Conservation (phyloP, 2,113 vertebrate genomes). For the Barnardius zonarius region DNA sequence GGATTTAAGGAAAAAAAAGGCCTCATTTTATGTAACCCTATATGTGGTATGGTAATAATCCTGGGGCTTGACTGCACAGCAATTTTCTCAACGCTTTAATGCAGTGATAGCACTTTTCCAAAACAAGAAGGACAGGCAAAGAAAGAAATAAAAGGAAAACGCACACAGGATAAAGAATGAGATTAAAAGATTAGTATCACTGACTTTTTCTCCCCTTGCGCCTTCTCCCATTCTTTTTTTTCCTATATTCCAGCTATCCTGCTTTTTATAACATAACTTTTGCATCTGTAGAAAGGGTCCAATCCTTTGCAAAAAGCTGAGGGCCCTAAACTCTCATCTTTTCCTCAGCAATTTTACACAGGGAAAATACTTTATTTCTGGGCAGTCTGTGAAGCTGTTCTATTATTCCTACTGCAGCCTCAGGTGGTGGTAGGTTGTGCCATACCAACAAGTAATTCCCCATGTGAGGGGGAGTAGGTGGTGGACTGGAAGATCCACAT, state of each 20-base stretch:
- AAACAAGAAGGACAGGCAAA: not conserved
- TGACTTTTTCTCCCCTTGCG: not conserved
- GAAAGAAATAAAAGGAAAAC: not conserved
- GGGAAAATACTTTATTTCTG: not conserved
- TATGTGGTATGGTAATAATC: not conserved
- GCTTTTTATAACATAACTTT: not conserved
- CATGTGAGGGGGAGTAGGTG: not conserved
- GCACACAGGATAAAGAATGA: not conserved
- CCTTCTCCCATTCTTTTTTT: not conserved
- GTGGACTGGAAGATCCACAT: not conserved
- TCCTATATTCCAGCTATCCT: not conserved
- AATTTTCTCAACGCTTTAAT: not conserved
- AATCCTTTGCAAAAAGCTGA: not conserved
- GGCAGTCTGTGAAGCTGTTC: not conserved
- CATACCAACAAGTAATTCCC: not conserved
- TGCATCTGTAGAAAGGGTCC: not conserved
- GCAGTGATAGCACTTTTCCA: not conserved
- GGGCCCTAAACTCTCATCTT: not conserved
- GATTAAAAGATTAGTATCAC: not conserved
- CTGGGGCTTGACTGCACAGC: not conserved
- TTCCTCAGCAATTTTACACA: not conserved
- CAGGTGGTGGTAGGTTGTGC: not conserved
- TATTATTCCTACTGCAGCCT: not conserved
- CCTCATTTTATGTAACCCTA: not conserved
- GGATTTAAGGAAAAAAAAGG: not conserved